A percentile compares a stretch with the other conserved stretches of the same genome.
Evolutionary conservation across 64 coral and sea anemone species (phyloP).

Genomic region (Hydrozoanthus tunicans): DNA sequence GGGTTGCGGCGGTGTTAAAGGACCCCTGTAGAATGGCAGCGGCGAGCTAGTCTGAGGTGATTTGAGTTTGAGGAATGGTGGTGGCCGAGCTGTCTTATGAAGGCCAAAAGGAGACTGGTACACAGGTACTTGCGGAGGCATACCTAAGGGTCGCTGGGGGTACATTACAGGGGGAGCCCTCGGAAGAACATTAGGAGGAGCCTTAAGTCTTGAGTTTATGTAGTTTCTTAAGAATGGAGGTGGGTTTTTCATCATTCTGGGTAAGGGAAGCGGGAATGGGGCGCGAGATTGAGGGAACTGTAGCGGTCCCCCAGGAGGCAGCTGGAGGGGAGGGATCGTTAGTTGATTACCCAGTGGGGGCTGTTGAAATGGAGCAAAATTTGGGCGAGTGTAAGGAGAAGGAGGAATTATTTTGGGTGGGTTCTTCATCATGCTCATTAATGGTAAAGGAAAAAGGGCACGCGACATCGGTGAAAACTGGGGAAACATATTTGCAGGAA

Average conservation of each 20-base stretch:
- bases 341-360: neutral
- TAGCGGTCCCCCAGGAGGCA: conserved; percentile 32
- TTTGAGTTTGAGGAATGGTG: conserved; percentile 31
- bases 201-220: conserved; percentile 16
- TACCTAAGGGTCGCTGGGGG: neutral
- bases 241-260: conserved; percentile 52
- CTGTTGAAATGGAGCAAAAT: conserved; percentile 11
- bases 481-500: neutral
- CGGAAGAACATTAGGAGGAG: neutral
- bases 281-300: conserved; percentile 46
- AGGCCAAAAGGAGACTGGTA: conserved; percentile 1
- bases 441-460: conserved; percentile 32
- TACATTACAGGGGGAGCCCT: conserved; percentile 2
- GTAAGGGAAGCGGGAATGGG: conserved; percentile 39
- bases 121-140: neutral
- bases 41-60: neutral
- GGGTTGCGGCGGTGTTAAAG: conserved; percentile 10
- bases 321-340: conserved; percentile 35
- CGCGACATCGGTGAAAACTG: neutral
- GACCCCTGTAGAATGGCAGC: conserved; percentile 23
- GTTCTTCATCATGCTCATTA: conserved; percentile 59
- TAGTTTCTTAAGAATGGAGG: conserved; percentile 27
- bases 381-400: neutral
- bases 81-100: neutral
- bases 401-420: conserved; percentile 28